Evolutionary conservation across 2,888 invertebrate genomes (phyloP), one percentile per base, ranked within the genome.

Genomic region (Automeris io): DNA sequence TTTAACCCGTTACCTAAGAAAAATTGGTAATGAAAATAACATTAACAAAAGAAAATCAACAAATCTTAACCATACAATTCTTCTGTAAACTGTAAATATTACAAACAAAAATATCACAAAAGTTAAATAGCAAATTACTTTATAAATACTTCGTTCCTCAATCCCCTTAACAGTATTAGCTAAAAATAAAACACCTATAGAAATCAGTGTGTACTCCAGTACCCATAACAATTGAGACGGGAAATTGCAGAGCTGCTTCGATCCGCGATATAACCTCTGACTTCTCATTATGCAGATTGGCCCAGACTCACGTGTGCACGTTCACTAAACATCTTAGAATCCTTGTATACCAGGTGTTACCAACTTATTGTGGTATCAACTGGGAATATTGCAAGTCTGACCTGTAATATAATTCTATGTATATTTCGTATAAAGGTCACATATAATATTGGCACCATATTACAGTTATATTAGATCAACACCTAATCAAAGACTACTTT

Each of bases 281-380:
- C 73, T 72, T 67, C 72, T 80, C 72, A 82, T 83, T 83, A 83
- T 82, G 83, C 70, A 83, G 74, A 85, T 82, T 78, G 70, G 73
- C 62, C 50, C 60, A 69, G 61, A 59, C 67, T 64, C 72, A 60
- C 68, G 64, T 68, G 62, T 73, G 77, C 68, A 70, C 51, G 58
- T 70, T 70, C 61, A 70, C 72, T 73, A 70, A 70, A 67, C 70
- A 65, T 71, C 33, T 38, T 38, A 25, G 19, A 38, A 25, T 25
- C 33, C 33, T 24, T 1, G 8, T 16, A 33, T 33, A 33, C 38
- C 38, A 25, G 25, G 33, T 38, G 33, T 33, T 33, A 16, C 8
- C 21, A 29, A 29, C 29, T 29, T 32, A 11, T n/a, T 12, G 5
- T 32, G 18, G n/a, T 31, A 22, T 37, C 31, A 23, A 37, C 31